Percentiles rank a stretch among this genome's conserved stretches.
These are phyloP conservation scores for Brenthis ino DNA, from an alignment of 2,888 invertebrate species.

Conservation along the genomic window DNA sequence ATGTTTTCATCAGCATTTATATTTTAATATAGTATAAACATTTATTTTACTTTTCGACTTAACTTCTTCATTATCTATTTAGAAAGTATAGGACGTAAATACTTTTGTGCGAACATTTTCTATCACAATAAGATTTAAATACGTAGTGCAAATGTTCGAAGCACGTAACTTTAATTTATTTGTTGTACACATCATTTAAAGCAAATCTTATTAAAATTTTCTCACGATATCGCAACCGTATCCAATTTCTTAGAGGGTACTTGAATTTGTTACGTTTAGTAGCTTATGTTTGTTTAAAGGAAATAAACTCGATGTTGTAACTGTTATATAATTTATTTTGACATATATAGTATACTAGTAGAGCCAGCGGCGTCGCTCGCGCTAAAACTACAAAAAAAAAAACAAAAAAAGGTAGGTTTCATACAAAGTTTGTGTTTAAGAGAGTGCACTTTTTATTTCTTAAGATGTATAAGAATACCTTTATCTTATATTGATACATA, in stretches of 20 bases:
- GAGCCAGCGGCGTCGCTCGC: no score
- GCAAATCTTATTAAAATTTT: conserved; percentile 23
- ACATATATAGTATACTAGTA: background rate
- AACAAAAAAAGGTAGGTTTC: no score
- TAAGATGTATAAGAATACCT: no score
- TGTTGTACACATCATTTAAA: conserved; percentile 22
- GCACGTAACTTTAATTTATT: conserved; percentile 23
- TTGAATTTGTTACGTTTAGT: conserved; percentile 26
- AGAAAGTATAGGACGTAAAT: no score
- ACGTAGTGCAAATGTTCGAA: conserved; percentile 1
- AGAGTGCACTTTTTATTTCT: no score
- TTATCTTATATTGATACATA: no score
- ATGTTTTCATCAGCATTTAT: no score
- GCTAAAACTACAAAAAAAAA: no score
- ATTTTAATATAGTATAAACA: no score
- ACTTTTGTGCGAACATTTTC: background rate
- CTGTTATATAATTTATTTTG: conserved; percentile 2
- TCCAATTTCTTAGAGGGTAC: conserved; percentile 21
- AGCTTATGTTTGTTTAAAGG: conserved; percentile 11
- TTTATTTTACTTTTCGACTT: no score
- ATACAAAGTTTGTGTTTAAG: no score
- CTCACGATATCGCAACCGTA: conserved; percentile 8
- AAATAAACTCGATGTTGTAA: background rate
- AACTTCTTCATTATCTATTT: no score
- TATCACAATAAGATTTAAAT: conserved; percentile 6